Evolutionary conservation across 1,140 invertebrate genomes (phyloP).

Genomic region (Hermatobates lingyangjiaoensis): DNA sequence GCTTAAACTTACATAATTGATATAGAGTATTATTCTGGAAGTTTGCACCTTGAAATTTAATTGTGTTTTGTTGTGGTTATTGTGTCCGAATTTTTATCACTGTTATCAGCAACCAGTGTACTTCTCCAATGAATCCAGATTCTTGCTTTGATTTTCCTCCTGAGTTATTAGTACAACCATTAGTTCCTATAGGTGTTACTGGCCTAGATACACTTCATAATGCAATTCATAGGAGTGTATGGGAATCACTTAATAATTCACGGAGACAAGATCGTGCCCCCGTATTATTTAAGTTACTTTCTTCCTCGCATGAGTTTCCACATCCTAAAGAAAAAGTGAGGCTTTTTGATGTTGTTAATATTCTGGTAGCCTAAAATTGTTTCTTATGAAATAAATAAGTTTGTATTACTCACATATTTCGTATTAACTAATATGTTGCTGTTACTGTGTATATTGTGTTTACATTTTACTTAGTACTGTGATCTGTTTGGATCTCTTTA

Average conservation of each 20-base stretch:
- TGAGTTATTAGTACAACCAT: constrained; percentile 57
- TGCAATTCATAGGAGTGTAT: constrained; percentile 70
- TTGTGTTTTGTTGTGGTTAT: too few relatives aligned
- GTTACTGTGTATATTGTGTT: background rate
- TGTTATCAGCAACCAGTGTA: too few relatives aligned
- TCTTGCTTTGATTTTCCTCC: constrained; percentile 49
- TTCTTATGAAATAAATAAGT: background rate
- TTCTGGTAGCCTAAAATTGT: background rate
- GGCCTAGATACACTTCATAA: constrained; percentile 72
- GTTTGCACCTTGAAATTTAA: too few relatives aligned
- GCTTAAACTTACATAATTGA: too few relatives aligned
- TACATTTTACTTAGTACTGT: background rate
- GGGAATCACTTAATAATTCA: constrained; percentile 77
- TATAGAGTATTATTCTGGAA: too few relatives aligned
- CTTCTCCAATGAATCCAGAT: too few relatives aligned
- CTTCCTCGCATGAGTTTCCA: constrained; percentile 66
- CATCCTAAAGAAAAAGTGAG: constrained; percentile 66
- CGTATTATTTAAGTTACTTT: constrained; percentile 64
- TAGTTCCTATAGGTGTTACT: constrained; percentile 63
- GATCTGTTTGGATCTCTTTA: too few relatives aligned
- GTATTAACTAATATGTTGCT: background rate
- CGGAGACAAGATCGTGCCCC: constrained; percentile 59
- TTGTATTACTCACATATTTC: background rate
- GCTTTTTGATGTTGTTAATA: background rate
- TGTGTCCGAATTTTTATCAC: too few relatives aligned